phyloP scores from a whole-genome alignment of 2,797 vertebrate species.

The Threskiornis aethiopicus region DNA sequence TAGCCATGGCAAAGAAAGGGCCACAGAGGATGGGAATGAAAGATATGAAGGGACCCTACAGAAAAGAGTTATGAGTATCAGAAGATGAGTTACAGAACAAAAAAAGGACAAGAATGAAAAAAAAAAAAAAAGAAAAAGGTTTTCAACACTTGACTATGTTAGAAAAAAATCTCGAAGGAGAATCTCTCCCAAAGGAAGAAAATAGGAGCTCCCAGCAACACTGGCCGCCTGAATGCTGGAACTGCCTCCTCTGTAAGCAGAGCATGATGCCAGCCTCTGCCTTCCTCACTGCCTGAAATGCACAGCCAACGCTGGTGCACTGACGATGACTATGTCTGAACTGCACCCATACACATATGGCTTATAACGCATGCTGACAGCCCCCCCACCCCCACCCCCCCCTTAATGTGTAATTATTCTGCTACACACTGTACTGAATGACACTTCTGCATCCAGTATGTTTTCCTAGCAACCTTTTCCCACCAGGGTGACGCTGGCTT shows the following conservation, averaged over 20 bases:
- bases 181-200: neutral
- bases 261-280: neutral
- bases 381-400: neutral
- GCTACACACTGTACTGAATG: neutral
- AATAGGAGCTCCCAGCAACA: neutral
- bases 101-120: neutral
- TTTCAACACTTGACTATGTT: neutral
- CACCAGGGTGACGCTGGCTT: neutral
- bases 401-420: neutral
- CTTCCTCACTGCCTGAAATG: neutral
- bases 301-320: neutral
- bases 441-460: neutral
- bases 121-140: neutral
- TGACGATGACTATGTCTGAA: rapidly evolving
- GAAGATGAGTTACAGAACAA: neutral
- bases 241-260: neutral
- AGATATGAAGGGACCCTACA: neutral
- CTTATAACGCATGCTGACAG: neutral
- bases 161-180: neutral
- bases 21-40: neutral
- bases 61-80: neutral
- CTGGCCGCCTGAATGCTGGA: neutral
- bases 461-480: neutral
- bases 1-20: neutral
- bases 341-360: rapidly evolving